Evolutionary conservation across 1,140 invertebrate species (phyloP), one percentile per base, ranked within the genome.

Genomic region (Aricia agestis): DNA sequence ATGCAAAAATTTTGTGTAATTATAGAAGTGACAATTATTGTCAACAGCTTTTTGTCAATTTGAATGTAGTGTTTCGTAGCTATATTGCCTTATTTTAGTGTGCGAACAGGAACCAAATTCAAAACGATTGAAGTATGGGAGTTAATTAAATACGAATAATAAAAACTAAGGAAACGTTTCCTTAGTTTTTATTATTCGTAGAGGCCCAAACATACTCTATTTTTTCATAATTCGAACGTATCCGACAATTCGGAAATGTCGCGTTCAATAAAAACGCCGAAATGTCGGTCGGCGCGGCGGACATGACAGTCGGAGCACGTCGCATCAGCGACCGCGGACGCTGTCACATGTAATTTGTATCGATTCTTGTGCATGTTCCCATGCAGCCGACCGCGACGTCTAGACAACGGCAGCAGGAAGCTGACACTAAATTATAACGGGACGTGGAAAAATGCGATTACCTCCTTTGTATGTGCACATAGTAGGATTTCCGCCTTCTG

Each of bases 361-460:
- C 59, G 59, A 63, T 63, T 63, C 59, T 63, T 63, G 18, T 19
- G 19, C 59, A 18, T 59, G 59, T 25, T 63, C 58, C 18, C 59
- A 63, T 63, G 59, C 59, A 63, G 59, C 59, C 17, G 18, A 63
- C 59, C 59, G 59, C 59, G 59, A 63, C 59, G 59, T 63, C 59
- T 63, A 63, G 59, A 63, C 59, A 19, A 19, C 59, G 10, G 58
- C 19, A 59, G 17, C 59, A 63, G 59, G 59, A 63, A 63, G 59
- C 59, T 63, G 59, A 18, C 59, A 63, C 59, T 63, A 63, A 63
- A 63, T 63, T 19, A 63, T 63, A 63, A 63, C 59, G 59, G 59
- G 19, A 59, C 58, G 17, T 17, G 7, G 58, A 17, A 19, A 19
- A 59, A 18, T 59, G 58, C 6, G 58, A 59, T 17, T 15, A 63